Conservation (phyloP, 2,797 vertebrate species). For the Sibirionetta formosa region DNA sequence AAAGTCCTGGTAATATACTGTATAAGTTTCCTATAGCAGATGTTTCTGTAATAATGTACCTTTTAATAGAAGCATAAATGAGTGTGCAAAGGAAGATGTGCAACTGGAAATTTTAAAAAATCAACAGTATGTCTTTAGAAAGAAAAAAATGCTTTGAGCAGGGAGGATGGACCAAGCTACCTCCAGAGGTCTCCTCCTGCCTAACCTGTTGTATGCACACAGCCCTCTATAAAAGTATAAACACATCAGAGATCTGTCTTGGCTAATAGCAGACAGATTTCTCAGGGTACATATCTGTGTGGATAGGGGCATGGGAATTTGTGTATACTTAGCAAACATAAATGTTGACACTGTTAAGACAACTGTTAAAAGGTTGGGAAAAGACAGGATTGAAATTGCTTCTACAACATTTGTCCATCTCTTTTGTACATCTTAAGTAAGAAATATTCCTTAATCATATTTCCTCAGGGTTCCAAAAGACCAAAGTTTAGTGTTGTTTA, state of each 20-base stretch:
- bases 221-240: background rate
- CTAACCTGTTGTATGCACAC: background rate
- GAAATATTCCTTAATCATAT: background rate
- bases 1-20: background rate
- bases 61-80: background rate
- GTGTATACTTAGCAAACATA: background rate
- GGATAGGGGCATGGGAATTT: background rate
- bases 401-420: background rate
- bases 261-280: background rate
- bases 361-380: background rate
- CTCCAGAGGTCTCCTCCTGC: background rate
- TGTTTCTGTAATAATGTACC: rapidly evolving
- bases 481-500: background rate
- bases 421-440: background rate
- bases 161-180: no score
- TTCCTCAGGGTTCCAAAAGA: background rate
- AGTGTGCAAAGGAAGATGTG: background rate
- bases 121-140: background rate
- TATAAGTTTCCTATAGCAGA: background rate
- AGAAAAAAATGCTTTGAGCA: background rate
- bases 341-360: background rate
- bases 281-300: background rate
- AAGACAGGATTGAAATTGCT: background rate
- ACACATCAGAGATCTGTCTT: background rate
- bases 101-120: rapidly evolving